A percentile compares a stretch with the other conserved stretches of the same genome.
phyloP scores from a whole-genome alignment of 2,113 vertebrate species.

The Oncorhynchus clarkii region DNA sequence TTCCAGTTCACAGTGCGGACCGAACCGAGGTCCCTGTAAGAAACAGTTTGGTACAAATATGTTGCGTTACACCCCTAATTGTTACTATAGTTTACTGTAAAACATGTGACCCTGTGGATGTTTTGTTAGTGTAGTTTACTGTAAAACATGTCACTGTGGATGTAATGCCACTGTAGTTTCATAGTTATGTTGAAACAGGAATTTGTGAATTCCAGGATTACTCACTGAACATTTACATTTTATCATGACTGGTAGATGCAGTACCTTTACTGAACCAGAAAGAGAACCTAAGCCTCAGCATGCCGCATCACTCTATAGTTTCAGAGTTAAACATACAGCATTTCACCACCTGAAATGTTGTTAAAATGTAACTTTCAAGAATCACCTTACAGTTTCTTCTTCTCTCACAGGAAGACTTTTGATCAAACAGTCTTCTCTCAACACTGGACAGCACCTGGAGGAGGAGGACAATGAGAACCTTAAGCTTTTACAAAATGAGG shows the following conservation, averaged over 20 bases:
- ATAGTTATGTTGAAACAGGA: too few species aligned
- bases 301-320: too few species aligned
- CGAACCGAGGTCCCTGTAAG: too few species aligned
- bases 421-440: not conserved
- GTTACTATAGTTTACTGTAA: too few species aligned
- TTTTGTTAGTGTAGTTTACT: not conserved
- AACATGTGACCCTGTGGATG: not conserved
- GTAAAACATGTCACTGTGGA: not conserved
- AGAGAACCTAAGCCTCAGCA: too few species aligned
- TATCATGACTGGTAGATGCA: not conserved
- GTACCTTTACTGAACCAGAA: not conserved
- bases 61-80: too few species aligned
- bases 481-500: slow-evolving; percentile 14
- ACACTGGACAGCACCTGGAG: too few species aligned
- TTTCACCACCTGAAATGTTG: not conserved
- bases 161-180: not conserved
- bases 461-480: not conserved
- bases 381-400: not conserved
- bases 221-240: not conserved
- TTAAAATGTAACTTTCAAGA: not conserved
- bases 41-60: too few species aligned
- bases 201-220: not conserved
- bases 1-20: too few species aligned
- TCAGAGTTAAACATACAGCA: not conserved
- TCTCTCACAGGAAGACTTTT: not conserved